Evolutionary conservation across 2,888 invertebrate genomes (phyloP).

Genomic region (Tinea pellionella): DNA sequence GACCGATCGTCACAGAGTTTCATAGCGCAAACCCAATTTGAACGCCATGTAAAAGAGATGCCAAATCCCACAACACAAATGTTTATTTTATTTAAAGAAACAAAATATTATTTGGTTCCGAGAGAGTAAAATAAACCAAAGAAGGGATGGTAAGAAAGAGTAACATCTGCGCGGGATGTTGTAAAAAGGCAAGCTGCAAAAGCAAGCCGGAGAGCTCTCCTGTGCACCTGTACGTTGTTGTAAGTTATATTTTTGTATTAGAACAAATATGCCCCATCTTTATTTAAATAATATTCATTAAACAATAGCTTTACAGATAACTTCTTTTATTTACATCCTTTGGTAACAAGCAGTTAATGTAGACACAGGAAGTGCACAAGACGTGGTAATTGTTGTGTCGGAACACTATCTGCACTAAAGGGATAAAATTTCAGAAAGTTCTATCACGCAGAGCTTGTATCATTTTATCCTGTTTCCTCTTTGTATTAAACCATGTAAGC

Average conservation of each 20-base stretch:
- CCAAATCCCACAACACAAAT: no score
- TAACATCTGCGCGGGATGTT: slow-evolving; percentile 14
- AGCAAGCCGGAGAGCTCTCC: neutral
- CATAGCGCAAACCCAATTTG: neutral
- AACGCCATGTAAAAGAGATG: neutral
- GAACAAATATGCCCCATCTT: no score
- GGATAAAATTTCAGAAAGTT: neutral
- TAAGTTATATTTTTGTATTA: neutral
- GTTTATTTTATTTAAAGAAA: no score
- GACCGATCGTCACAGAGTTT: slow-evolving; percentile 24
- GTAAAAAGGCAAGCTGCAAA: slow-evolving; percentile 15
- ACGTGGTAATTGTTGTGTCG: neutral
- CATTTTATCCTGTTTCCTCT: neutral
- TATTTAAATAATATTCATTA: no score
- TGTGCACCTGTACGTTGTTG: neutral
- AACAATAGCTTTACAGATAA: no score
- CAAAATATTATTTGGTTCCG: neutral
- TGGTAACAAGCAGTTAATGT: neutral
- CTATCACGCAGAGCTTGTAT: neutral
- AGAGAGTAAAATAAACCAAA: neutral
- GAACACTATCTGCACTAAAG: slow-evolving; percentile 3
- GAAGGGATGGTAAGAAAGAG: neutral
- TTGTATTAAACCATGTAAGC: neutral
- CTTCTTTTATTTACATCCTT: neutral
- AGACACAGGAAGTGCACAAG: slow-evolving; percentile 11